Percentiles rank a stretch among this genome's conserved stretches.
Conservation (phyloP, 2,113 vertebrate species). For the Nothoprocta pentlandii region DNA sequence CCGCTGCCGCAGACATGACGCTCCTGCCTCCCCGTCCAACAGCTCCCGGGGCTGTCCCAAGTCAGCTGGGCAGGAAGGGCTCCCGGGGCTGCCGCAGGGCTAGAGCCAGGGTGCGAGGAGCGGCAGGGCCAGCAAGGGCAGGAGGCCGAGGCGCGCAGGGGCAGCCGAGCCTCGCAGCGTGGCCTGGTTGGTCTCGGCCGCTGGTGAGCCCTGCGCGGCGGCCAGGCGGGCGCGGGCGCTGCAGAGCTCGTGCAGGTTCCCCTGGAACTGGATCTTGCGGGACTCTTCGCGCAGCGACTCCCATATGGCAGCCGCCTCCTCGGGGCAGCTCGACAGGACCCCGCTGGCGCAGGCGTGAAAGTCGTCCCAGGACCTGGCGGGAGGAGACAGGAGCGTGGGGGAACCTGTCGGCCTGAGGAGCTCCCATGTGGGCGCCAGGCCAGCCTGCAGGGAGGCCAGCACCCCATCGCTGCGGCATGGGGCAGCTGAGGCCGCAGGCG, state of each 20-base stretch:
- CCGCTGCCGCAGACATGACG: too few species aligned
- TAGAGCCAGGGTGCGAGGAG: slow-evolving; percentile 68
- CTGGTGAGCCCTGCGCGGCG: slow-evolving; percentile 54
- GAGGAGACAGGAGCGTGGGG: not conserved
- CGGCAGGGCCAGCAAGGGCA: slow-evolving; percentile 52
- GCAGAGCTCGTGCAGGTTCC: slow-evolving; percentile 95
- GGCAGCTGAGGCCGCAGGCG: not conserved
- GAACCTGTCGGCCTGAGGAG: not conserved
- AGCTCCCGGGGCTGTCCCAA: too few species aligned
- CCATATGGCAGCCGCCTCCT: slow-evolving; percentile 91
- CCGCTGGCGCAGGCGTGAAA: slow-evolving; percentile 90
- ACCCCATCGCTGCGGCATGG: not conserved
- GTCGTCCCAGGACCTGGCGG: slow-evolving; percentile 91
- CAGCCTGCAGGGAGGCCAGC: too few species aligned
- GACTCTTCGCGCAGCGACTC: slow-evolving; percentile 94
- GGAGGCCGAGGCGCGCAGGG: not conserved
- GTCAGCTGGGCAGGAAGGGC: too few species aligned
- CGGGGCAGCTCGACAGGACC: slow-evolving; percentile 89
- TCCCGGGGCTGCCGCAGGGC: not conserved
- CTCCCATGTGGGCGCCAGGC: too few species aligned
- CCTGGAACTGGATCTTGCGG: slow-evolving; percentile 92
- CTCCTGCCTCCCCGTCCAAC: too few species aligned
- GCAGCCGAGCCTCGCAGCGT: slow-evolving; percentile 78
- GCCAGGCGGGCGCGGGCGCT: slow-evolving; percentile 75
- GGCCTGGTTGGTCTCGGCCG: slow-evolving; percentile 89